phyloP scores from a whole-genome alignment of 2,113 vertebrate genomes.

The Larimichthys crocea region DNA sequence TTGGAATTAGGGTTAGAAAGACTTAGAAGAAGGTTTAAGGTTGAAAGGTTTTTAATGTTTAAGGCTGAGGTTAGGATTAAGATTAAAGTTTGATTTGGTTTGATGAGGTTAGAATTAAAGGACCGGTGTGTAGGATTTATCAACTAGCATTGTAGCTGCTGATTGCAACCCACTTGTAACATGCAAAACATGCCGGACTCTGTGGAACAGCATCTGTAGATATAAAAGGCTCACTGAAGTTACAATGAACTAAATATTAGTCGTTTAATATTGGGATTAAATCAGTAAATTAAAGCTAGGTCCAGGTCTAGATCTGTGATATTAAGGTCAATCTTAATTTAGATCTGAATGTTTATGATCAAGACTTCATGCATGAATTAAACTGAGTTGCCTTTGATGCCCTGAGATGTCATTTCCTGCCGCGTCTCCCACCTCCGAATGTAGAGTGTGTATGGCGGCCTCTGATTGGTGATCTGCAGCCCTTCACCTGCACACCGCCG shows the following conservation, averaged over 20 bases:
- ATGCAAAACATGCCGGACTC: too few relatives aligned
- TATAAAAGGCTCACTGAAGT: too few relatives aligned
- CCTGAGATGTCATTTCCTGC: slow-evolving; percentile 46
- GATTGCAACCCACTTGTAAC: too few relatives aligned
- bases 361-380: slow-evolving; percentile 17
- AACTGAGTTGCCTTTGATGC: slow-evolving; percentile 41
- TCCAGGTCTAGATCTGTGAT: not conserved
- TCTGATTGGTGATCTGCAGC: slow-evolving; percentile 71
- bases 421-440: slow-evolving; percentile 40
- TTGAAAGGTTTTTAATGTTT: not conserved
- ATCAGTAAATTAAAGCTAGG: too few relatives aligned
- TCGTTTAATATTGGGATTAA: too few relatives aligned
- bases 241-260: not conserved
- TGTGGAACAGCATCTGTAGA: not conserved
- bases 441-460: slow-evolving; percentile 15
- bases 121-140: too few relatives aligned
- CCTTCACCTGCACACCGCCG: slow-evolving; percentile 82
- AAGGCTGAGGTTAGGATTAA: not conserved
- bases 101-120: not conserved
- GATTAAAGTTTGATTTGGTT: not conserved
- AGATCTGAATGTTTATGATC: slow-evolving; percentile 18
- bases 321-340: slow-evolving; percentile 2
- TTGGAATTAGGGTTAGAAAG: not conserved
- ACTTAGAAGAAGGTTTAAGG: not conserved
- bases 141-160: too few relatives aligned